A percentile compares a stretch with the other conserved stretches of the same genome.
phyloP scores from a whole-genome alignment of 2,888 invertebrate species.

The Desoria tigrina region DNA sequence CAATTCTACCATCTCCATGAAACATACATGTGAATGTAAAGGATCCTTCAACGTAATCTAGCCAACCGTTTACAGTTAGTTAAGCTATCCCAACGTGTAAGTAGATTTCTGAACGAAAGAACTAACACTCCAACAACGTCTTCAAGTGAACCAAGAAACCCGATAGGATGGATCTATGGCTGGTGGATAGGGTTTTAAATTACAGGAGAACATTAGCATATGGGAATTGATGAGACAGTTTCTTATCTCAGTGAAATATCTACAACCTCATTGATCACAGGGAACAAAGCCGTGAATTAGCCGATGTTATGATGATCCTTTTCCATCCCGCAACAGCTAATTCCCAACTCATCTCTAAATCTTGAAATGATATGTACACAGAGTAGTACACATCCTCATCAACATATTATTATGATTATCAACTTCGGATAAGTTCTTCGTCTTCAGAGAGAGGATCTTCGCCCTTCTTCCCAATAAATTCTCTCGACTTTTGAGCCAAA shows the following conservation, averaged over 20 bases:
- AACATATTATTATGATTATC: conserved; percentile 1
- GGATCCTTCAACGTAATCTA: no score
- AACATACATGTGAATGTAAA: background rate
- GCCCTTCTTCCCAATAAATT: conserved; percentile 2
- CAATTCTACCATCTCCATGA: background rate
- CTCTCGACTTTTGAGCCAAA: background rate
- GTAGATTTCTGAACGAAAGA: background rate
- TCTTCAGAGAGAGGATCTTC: background rate
- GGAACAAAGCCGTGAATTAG: conserved; percentile 15
- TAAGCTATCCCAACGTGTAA: no score
- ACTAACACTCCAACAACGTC: background rate
- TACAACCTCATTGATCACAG: conserved; percentile 17
- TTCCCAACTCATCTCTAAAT: background rate
- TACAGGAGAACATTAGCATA: conserved; percentile 4
- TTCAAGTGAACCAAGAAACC: no score
- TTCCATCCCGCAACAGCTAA: background rate
- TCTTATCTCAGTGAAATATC: conserved; percentile 14
- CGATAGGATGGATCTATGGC: no score
- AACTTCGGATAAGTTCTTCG: background rate
- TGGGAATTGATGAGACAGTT: conserved; percentile 5
- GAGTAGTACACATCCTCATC: background rate
- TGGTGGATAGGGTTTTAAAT: background rate
- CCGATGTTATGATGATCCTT: background rate
- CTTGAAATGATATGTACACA: background rate
- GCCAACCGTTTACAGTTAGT: no score